Base-by-base conservation (phyloP, 2,113 vertebrate genomes). In the Stictonetta naevosa region DNA sequence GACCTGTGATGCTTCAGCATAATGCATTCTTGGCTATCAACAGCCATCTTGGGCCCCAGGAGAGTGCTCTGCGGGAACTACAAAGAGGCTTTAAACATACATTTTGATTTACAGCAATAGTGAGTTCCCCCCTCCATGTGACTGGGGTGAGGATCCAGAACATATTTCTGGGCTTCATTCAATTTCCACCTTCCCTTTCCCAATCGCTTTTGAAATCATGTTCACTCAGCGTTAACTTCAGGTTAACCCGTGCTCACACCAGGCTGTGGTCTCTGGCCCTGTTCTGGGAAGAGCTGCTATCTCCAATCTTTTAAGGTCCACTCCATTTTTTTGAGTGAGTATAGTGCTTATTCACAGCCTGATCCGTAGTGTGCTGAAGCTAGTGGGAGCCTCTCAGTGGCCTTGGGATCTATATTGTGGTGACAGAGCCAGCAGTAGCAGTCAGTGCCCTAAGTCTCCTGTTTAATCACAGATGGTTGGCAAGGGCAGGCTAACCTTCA, bases 21-120 rank as follows among this genome's bases (percentile, higher is more conserved):
- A 89, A 83, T 69, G 25, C 69, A 67, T 94, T 96, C 95, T 89
- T 95, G 62, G 91, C 86, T 86, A 93, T 92, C 86, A 95, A 76
- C 77, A 93, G 36, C 36, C n/a, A 71, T 74, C 74, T 59, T 63
- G 33, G 50, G 42, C 59, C 73, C 50, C 20, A 0, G n/a, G 84
- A 92, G 71, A 93, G 76, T 58, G 31, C 40, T 94, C 88, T 87
- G 44, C 69, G 92, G 88, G 88, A 92, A 66, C 53, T 76, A 59
- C 26, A 46, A 82, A 90, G 92, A 58, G n/a, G 25, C 63, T 96
- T 95, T 87, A 90, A 90, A 62, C 6, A 3, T 46, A 34, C 79
- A 75, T 91, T 89, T 96, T 93, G 90, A 95, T 94, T 94, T 94
- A 93, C 16, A 0, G 50, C 66, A 66, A 82, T 25, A 80, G 55